These are phyloP conservation scores for Anorthoa munda DNA, from an alignment of 2,888 invertebrate species.

Conservation along the genomic window DNA sequence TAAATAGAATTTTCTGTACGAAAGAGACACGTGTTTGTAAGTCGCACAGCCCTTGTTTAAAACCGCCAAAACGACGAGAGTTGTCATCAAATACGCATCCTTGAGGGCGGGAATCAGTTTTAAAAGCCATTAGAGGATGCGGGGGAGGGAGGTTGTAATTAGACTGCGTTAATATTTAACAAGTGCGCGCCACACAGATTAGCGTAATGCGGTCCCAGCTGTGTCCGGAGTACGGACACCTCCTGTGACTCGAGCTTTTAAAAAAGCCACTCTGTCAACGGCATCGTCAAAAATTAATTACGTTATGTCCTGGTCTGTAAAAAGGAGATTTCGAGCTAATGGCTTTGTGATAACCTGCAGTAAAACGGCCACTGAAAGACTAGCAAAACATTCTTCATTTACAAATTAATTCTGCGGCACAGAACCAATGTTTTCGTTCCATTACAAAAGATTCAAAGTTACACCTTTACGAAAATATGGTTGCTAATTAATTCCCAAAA, in stretches of 20 bases:
- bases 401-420: constrained; percentile 25
- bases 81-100: constrained; percentile 91
- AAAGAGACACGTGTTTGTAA: constrained; percentile 65
- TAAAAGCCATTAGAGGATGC: constrained; percentile 90
- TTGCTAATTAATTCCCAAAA: constrained; percentile 74
- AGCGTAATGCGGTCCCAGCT: constrained; percentile 84
- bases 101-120: constrained; percentile 90
- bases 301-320: constrained; percentile 73
- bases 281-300: constrained; percentile 88
- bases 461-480: constrained; percentile 58
- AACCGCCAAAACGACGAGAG: constrained; percentile 81
- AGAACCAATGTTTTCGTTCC: constrained; percentile 73
- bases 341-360: constrained; percentile 76
- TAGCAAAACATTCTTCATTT: constrained; percentile 19
- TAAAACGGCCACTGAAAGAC: constrained; percentile 28
- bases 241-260: constrained; percentile 82
- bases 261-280: constrained; percentile 86
- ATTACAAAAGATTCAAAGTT: constrained; percentile 67
- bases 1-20: constrained; percentile 36
- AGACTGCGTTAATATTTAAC: constrained; percentile 91
- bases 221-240: constrained; percentile 83
- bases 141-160: constrained; percentile 85
- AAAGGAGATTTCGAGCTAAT: constrained; percentile 79
- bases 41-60: constrained; percentile 69
- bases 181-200: constrained; percentile 88